Conservation (phyloP, 1,140 invertebrate genomes). For the Orius insidiosus region DNA sequence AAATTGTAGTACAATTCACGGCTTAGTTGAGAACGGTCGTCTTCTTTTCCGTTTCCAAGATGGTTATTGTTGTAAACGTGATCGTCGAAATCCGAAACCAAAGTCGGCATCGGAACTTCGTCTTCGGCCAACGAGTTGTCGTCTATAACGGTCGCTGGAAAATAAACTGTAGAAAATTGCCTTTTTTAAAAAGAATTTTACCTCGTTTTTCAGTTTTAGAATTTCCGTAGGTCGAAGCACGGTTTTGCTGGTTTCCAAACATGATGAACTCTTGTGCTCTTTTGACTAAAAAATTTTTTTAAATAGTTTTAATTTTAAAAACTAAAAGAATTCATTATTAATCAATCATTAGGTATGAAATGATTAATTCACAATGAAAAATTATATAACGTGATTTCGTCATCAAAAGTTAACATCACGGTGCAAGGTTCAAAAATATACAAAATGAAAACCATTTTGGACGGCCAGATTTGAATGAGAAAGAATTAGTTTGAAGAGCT, state of each 20-base stretch:
- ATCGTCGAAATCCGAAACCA: constrained; percentile 3
- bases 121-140: constrained; percentile 3
- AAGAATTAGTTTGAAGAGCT: no score
- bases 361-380: no score
- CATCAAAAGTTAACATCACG: no score
- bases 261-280: constrained; percentile 28
- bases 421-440: no score
- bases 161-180: not conserved
- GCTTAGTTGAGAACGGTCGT: constrained; percentile 3
- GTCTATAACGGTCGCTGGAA: constrained; percentile 1
- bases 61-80: constrained; percentile 4
- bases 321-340: not conserved
- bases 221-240: constrained; percentile 11
- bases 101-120: constrained; percentile 2
- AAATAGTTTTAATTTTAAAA: not conserved
- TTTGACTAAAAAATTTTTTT: constrained; percentile 23
- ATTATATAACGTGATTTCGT: no score
- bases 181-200: constrained; percentile 1
- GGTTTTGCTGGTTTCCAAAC: constrained; percentile 31
- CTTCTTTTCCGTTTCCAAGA: not conserved
- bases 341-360: no score
- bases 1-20: constrained; percentile 5
- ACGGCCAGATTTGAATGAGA: no score
- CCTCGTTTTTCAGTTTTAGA: constrained; percentile 10
- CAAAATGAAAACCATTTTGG: no score